A percentile compares a stretch with the other conserved stretches of the same genome.
phyloP scores from a whole-genome alignment of 2,797 vertebrate species.

The Anomalospiza imberbis region DNA sequence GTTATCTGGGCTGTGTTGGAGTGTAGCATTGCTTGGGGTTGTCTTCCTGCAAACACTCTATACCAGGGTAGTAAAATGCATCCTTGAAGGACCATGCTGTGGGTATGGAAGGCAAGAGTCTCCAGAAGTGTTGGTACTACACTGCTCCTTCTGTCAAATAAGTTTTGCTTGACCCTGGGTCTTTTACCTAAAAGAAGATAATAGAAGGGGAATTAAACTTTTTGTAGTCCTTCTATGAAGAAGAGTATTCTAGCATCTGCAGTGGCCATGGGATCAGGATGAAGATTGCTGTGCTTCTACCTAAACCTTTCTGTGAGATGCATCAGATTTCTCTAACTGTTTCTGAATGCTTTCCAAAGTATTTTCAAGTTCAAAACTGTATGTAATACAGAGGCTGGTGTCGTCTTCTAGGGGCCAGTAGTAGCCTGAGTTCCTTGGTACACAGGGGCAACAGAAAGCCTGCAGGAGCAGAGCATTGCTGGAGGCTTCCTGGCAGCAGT shows the following conservation, averaged over 20 bases:
- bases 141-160: not conserved
- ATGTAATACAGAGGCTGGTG: not conserved
- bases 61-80: not conserved
- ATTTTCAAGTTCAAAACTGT: not conserved
- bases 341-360: not conserved
- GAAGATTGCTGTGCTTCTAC: not conserved
- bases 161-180: not conserved
- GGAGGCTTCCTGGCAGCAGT: not conserved
- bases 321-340: not conserved
- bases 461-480: not conserved
- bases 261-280: not conserved
- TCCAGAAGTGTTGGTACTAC: not conserved
- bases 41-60: not conserved
- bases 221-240: not conserved
- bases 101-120: not conserved
- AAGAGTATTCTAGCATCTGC: not conserved
- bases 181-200: not conserved
- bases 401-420: not conserved
- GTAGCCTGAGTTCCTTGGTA: not conserved
- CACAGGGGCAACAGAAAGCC: not conserved
- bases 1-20: not conserved
- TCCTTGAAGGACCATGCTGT: not conserved
- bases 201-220: not conserved
- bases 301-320: not conserved
- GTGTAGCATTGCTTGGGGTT: not conserved